phyloP scores from a whole-genome alignment of 2,797 vertebrate genomes.

The Tenualosa ilisha region DNA sequence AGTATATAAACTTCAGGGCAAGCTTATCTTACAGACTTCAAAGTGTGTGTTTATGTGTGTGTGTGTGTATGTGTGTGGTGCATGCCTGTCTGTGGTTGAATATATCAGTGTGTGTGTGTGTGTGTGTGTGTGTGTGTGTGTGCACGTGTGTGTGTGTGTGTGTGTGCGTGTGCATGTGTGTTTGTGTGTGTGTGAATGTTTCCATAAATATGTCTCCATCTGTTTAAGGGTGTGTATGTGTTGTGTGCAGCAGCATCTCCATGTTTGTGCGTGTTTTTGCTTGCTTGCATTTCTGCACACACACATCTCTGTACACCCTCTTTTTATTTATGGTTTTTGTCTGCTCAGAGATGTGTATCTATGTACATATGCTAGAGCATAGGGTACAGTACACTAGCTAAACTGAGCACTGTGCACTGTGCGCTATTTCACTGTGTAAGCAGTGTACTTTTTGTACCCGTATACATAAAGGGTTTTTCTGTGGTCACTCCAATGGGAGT shows the following conservation, averaged over 20 bases:
- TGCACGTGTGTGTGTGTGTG: background rate
- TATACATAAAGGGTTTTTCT: background rate
- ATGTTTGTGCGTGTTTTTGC: background rate
- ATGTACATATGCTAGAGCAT: background rate
- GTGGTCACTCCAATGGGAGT: background rate
- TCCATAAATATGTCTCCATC: constrained; percentile 32
- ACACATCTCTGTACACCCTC: background rate
- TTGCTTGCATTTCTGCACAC: background rate
- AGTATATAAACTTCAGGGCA: background rate
- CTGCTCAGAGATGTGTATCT: background rate
- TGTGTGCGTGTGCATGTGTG: background rate
- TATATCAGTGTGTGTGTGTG: background rate
- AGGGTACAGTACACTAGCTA: too few relatives aligned
- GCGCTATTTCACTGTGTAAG: background rate
- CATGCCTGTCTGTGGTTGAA: background rate
- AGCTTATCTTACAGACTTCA: constrained; percentile 20
- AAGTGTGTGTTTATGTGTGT: constrained; percentile 10
- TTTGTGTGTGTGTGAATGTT: background rate
- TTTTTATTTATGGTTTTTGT: background rate
- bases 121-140: background rate
- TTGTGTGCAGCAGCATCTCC: background rate
- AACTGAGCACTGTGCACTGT: background rate
- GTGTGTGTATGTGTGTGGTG: background rate
- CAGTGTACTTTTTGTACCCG: background rate
- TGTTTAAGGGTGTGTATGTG: constrained; percentile 29